Evolutionary conservation across 1,140 invertebrate genomes (phyloP).

Genomic region (Orius insidiosus): DNA sequence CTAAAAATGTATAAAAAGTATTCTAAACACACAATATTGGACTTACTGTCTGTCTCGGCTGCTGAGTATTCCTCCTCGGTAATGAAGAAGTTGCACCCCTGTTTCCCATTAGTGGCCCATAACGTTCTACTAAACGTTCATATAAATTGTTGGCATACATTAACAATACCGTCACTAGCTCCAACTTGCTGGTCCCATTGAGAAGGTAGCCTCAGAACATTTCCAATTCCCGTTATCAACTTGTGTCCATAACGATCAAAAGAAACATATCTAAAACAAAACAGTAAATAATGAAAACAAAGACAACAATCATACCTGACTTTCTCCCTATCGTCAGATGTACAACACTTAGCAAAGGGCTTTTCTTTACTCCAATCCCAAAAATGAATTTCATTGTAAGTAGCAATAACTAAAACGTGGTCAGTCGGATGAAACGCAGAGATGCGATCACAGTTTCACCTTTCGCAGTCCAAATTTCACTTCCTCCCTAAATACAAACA

Average conservation of each 20-base stretch:
- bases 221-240: constrained; percentile 71
- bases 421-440: constrained; percentile 68
- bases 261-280: constrained; percentile 49
- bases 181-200: constrained; percentile 27
- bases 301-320: constrained; percentile 35
- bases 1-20: constrained; percentile 22
- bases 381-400: constrained; percentile 68
- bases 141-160: constrained; percentile 30
- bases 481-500: constrained; percentile 44
- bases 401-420: constrained; percentile 66
- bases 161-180: constrained; percentile 26
- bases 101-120: constrained; percentile 21
- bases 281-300: constrained; percentile 12
- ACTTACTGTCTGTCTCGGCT: background rate
- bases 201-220: constrained; percentile 31
- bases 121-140: constrained; percentile 30
- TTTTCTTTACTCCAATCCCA: constrained; percentile 73
- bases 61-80: background rate
- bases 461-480: constrained; percentile 61
- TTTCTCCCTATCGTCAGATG: constrained; percentile 54
- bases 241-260: constrained; percentile 69
- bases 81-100: background rate
- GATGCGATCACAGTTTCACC: constrained; percentile 63
- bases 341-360: constrained; percentile 54
- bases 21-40: too few relatives aligned